Evolutionary conservation across 2,113 vertebrate species (phyloP), one percentile per base, ranked within the genome.

Genomic region (Nanger granti): DNA sequence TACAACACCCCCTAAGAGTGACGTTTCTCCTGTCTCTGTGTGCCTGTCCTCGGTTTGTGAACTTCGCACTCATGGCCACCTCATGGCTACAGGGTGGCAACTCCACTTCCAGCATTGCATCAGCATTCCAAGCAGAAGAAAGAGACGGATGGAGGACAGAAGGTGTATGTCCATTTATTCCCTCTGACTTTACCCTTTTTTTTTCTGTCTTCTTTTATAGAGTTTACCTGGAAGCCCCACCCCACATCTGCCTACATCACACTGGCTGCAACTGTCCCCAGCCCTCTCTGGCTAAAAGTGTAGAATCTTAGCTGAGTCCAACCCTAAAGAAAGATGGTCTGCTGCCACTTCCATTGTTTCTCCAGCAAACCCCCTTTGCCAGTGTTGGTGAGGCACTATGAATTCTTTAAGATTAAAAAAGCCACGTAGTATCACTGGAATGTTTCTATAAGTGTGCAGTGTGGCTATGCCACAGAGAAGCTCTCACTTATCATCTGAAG

Each of bases 101-200:
- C 29, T 47, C 37, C 52, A 3, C 37, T 57, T 76, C 37, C 59
- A 41, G 14, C 60, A 69, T 22, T 2, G 31, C 37, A 31, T 83
- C 89, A 64, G 18, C 57, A 44, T 37, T 76, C 47, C 60, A 87
- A 13, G 85, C 18, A 87, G n/a, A 89, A 92, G 69, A 93, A 44
- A 95, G 22, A 12, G 28, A 55, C 55, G 13, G 7, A 34, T 4
- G 17, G 34, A 93, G 49, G 28, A 80, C 31, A 80, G 54, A 44
- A 62, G 10, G 2, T 44, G 0, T 44, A 15, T n/a, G 47, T 11
- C 14, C 11, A 8, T n/a, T 41, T 76, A 62, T 55, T 29, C 22
- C 55, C 52, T 37, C 44, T 4, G 1, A 7, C 34, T 34, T 29
- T 52, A 5, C 28, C 28, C 49, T 24, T 49, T 10, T 31, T 47